phyloP scores from a whole-genome alignment of 2,113 vertebrate species.

The Myrmophylax atrothorax region DNA sequence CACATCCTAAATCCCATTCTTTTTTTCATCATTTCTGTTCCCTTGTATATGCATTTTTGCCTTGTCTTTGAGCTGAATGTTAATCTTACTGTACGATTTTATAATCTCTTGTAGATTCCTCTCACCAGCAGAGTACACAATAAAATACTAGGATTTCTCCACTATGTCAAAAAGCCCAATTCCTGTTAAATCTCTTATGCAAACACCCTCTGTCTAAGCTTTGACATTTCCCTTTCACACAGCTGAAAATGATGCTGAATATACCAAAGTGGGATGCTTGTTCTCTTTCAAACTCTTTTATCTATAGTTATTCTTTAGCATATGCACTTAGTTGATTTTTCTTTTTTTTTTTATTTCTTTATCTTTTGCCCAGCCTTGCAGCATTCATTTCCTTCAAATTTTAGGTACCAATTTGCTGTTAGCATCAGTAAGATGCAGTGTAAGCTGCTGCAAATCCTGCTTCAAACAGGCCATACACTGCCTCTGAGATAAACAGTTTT shows the following conservation, averaged over 20 bases:
- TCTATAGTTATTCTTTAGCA: not conserved
- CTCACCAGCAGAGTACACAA: not conserved
- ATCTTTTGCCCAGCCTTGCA: not conserved
- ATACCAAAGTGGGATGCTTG: not conserved
- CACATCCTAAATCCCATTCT: not conserved
- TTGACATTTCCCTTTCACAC: not conserved
- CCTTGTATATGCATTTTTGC: not conserved
- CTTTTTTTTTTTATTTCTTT: not conserved
- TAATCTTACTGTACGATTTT: not conserved
- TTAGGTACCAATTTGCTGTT: not conserved
- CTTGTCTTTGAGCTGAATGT: not conserved
- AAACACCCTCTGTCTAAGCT: not conserved
- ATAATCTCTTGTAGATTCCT: not conserved
- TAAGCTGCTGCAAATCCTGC: constrained; percentile 36
- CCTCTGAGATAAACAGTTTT: constrained; percentile 28
- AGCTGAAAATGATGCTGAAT: not conserved
- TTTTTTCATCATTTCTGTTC: not conserved
- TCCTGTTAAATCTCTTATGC: not conserved
- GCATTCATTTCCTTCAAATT: not conserved
- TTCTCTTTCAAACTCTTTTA: not conserved
- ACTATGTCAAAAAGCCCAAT: not conserved
- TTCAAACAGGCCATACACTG: not conserved
- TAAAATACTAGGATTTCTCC: not conserved
- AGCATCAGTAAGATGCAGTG: not conserved
- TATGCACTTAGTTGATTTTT: not conserved